These are phyloP conservation scores for Anabas testudineus DNA, from an alignment of 2,797 vertebrate species.

Conservation along the genomic window DNA sequence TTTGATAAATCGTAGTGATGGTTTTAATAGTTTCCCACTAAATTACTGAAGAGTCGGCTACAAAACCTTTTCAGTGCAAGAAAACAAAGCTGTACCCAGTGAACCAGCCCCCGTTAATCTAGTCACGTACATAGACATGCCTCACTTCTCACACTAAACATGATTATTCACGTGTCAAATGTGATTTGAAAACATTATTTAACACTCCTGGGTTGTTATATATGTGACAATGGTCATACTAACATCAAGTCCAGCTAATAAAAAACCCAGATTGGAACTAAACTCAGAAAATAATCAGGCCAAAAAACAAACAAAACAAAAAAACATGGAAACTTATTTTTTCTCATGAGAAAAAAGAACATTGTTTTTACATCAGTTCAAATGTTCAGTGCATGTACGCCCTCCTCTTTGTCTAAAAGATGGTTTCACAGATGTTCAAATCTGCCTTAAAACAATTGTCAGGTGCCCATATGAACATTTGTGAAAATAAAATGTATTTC, in stretches of 20 bases:
- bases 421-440: too few relatives aligned
- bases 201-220: neutral
- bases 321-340: slow-evolving; percentile 4
- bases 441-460: too few relatives aligned
- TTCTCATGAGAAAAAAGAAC: neutral
- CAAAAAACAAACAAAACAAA: too few relatives aligned
- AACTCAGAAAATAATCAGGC: neutral
- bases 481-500: too few relatives aligned
- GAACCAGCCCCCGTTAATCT: neutral
- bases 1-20: neutral
- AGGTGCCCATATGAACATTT: too few relatives aligned
- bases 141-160: neutral
- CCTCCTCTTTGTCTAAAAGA: slow-evolving; percentile 7
- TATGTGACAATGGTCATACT: neutral
- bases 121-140: neutral
- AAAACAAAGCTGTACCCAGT: neutral
- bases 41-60: neutral
- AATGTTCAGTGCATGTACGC: slow-evolving; percentile 6
- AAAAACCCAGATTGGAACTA: neutral
- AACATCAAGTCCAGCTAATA: neutral
- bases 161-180: neutral
- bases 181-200: too few relatives aligned
- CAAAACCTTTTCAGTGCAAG: neutral
- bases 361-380: neutral
- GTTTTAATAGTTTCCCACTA: neutral